These are phyloP conservation scores for Synodontis membranacea DNA, from an alignment of 2,113 vertebrate genomes.

Conservation along the genomic window DNA sequence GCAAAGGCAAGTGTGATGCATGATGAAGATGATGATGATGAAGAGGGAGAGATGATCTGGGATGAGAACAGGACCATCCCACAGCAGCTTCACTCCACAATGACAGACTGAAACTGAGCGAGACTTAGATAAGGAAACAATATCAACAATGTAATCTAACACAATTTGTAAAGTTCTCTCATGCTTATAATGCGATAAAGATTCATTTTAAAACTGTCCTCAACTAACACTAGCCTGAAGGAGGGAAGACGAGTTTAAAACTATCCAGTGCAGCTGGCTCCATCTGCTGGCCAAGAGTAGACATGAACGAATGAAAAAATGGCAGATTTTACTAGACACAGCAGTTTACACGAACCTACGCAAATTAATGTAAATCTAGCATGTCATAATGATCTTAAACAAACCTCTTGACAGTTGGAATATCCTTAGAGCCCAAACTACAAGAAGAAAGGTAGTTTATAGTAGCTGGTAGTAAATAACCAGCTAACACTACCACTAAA, in stretches of 20 bases:
- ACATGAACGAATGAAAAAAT: not conserved
- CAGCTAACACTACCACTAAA: not conserved
- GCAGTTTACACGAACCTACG: not conserved
- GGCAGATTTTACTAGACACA: not conserved
- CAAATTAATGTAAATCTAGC: too few relatives aligned
- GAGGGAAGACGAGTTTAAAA: not conserved
- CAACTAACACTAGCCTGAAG: not conserved
- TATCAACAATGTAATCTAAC: not conserved
- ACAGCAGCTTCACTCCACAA: not conserved
- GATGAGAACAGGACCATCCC: not conserved
- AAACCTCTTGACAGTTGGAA: not conserved
- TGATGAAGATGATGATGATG: not conserved
- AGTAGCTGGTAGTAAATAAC: not conserved
- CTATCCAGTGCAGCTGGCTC: not conserved
- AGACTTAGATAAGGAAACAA: not conserved
- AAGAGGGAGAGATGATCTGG: not conserved
- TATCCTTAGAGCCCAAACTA: not conserved
- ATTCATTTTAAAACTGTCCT: not conserved
- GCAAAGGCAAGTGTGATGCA: not conserved
- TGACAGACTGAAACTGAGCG: not conserved
- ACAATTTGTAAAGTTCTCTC: not conserved
- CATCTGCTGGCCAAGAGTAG: not conserved
- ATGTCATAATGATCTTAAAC: too few relatives aligned
- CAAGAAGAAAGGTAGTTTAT: not conserved
- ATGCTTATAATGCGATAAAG: not conserved